Evolutionary conservation across 2,113 vertebrate genomes (phyloP), one percentile per base, ranked within the genome.

Genomic region (Sarotherodon lohbergeri): DNA sequence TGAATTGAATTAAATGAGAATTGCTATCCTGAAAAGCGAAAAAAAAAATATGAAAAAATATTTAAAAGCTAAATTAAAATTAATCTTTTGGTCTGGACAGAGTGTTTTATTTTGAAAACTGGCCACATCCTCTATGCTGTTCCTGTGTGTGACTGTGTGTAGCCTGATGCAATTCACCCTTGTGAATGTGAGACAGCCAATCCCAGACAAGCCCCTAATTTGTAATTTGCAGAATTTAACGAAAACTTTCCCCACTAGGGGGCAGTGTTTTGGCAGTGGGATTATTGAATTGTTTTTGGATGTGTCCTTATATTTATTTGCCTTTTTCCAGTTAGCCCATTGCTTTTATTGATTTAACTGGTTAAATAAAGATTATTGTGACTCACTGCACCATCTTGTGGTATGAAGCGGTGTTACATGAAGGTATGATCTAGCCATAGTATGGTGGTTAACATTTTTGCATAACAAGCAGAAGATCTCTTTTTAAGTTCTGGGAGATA

Each of bases 31-130:
- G 63, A 41, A 41, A 71, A 43, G 3, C 5, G 14, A 46, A 16
- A 0, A 24, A 0, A 24, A 16, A 4, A 43, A 43, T 71, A 39
- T 41, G 7, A 71, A 43, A 71, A 24, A 24, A 43, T 16, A 0
- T 16, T 43, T 71, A 24, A 43, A 71, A 71, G 16, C 2, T 0
- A 43, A 71, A 24, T 43, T 0, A 71, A 43, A 43, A 71, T 24
- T 0, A 6, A 9, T 24, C 7, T 43, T 71, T 71, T 27, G 39
- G 0, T 43, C 39, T 71, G n/a, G 0, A 43, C 7, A 6, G 0
- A 46, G 68, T 46, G 10, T 73, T 48, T 73, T 73, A 17, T 46
- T 73, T 73, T 48, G 41, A 43, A 48, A 73, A 46, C 41, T 17
- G 41, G 1, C 14, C 22, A 10, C 5, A 1, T 11, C 22, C 41